These are phyloP conservation scores for Furnarius figulus DNA, from an alignment of 2,113 vertebrate genomes.

Conservation along the genomic window DNA sequence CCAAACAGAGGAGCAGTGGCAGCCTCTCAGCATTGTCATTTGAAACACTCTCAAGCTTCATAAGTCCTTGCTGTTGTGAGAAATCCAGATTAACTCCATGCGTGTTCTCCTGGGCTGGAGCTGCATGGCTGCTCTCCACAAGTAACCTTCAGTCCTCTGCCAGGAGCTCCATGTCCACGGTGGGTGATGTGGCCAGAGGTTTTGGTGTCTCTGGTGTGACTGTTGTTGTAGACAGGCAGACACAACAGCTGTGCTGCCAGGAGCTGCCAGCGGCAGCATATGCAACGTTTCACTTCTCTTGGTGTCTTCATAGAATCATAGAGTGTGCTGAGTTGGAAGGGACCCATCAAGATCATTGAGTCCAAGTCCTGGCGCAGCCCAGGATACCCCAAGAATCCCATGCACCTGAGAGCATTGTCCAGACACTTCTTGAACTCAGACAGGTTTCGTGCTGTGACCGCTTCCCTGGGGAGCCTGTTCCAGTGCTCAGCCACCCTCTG, in stretches of 20 bases:
- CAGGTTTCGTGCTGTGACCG: neutral
- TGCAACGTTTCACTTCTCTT: neutral
- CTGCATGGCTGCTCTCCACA: accelerated
- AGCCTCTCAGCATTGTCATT: neutral
- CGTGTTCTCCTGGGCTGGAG: neutral
- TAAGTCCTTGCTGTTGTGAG: neutral
- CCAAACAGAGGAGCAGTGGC: neutral
- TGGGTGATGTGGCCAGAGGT: neutral
- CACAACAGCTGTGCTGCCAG: neutral
- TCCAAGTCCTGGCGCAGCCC: neutral
- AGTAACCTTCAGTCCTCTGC: neutral
- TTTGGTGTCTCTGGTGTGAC: neutral
- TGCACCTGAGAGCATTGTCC: neutral
- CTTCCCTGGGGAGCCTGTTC: neutral
- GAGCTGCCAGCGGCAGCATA: neutral
- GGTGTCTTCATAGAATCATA: neutral
- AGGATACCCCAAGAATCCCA: neutral
- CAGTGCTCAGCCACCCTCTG: neutral
- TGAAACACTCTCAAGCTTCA: neutral
- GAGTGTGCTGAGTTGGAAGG: neutral
- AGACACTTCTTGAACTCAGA: neutral
- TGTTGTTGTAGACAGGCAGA: neutral
- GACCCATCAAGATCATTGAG: neutral
- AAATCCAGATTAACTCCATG: neutral
- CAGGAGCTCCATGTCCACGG: neutral